Evolutionary conservation across 2,113 vertebrate species (phyloP).

Genomic region (Peromyscus californicus): DNA sequence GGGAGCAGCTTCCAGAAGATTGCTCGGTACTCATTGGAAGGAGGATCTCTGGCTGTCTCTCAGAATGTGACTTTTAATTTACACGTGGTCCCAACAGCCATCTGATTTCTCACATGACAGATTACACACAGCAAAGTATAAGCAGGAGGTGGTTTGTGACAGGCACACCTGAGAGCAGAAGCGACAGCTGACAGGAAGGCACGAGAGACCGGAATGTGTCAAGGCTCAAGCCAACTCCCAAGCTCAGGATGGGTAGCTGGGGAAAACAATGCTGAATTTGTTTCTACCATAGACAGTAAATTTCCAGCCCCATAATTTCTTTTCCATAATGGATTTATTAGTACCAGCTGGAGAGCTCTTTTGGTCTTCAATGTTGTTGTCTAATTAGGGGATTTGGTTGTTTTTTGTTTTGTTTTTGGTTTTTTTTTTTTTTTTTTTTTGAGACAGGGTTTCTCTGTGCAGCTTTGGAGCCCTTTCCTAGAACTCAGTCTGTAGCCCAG

Average conservation of each 20-base stretch:
- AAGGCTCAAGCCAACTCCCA: background rate
- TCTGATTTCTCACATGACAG: slow-evolving; percentile 71
- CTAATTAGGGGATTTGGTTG: background rate
- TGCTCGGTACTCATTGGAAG: background rate
- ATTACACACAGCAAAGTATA: slow-evolving; percentile 63
- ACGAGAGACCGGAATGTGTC: background rate
- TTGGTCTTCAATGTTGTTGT: background rate
- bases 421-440: too few relatives aligned
- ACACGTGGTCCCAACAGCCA: slow-evolving; percentile 49
- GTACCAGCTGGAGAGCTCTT: slow-evolving; percentile 14
- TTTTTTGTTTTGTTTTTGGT: too few relatives aligned
- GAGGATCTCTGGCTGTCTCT: slow-evolving; percentile 53
- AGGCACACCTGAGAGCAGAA: background rate
- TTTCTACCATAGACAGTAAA: background rate
- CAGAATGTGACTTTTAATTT: slow-evolving; percentile 55
- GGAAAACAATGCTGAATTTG: background rate
- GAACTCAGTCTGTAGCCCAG: too few relatives aligned
- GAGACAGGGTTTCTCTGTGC: too few relatives aligned
- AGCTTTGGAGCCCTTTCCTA: too few relatives aligned
- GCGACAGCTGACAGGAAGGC: background rate
- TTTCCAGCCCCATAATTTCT: slow-evolving; percentile 33
- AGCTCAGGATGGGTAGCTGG: background rate
- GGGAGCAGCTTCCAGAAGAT: background rate
- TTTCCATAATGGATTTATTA: slow-evolving; percentile 47
- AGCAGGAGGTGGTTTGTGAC: slow-evolving; percentile 2